Base-by-base conservation (phyloP, 2,113 vertebrate genomes). In the Rhagologus leucostigma region DNA sequence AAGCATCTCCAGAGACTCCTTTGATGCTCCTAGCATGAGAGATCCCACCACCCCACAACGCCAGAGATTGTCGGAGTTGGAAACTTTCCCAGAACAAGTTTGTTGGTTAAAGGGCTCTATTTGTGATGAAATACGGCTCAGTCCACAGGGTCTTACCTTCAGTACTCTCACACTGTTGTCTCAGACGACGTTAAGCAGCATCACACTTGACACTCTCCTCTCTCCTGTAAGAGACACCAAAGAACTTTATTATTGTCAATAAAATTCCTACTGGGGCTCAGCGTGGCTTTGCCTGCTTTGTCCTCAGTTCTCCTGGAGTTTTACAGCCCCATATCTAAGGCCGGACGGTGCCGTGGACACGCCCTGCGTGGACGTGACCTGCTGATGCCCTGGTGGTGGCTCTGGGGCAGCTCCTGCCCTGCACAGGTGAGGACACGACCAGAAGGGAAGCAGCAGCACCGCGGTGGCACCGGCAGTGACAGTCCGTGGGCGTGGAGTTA, bases 1-100 rank as follows among this genome's bases (percentile, higher is more conserved):
- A 86, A 95, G 42, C 7, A 10, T 90, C 95, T 94, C 81, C 35
- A 7, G 97, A 89, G 94, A 95, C 69, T 95, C 87, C 95, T 98
- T 97, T 97, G 95, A 97, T 97, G 95, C 78, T 97, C 91, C 92
- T 95, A 77, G 97, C 97, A 96, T 97, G 92, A 97, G 96, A 95
- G 85, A 97, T 95, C 96, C 94, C 95, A 91, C 78, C 84, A 96
- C 89, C 81, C 74, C 74, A 84, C 85, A 94, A 97, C 2, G 17
- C 87, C 76, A 70, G 84, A 91, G 89, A 96, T 73, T 95, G 93
- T 95, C 87, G 49, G 86, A 93, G 89, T 71, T 98, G 96, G 95
- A 98, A 81, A 74, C 49, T 70, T 97, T 97, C 96, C 96, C 97
- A 98, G 96, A 97, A 95, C 49, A 74, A 97, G 87, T 92, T 79